Evolutionary conservation across 2,888 invertebrate species (phyloP), one percentile per base, ranked within the genome.

Genomic region (Nowickia ferox): DNA sequence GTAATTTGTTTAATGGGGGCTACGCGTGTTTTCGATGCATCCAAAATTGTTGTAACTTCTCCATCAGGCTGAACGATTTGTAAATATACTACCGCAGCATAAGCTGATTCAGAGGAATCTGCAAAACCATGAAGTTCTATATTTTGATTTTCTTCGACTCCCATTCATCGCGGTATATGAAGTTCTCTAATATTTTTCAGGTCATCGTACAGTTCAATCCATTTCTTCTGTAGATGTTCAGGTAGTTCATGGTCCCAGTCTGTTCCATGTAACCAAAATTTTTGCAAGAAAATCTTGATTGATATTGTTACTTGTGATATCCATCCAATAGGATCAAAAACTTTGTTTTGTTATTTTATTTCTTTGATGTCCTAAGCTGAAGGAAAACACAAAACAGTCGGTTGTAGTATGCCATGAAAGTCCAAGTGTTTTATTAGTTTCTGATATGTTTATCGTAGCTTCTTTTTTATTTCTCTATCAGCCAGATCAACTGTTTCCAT

Each of bases 311-410:
- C n/a, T n/a, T n/a, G n/a, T n/a, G n/a, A 84, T 44, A 42, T 68
- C 61, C 1, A 84, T 71, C 81, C 85, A 15, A 75, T 55, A 1
- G 79, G 82, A 46, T 86, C 79, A 69, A 75, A 86, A 1, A 82
- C 65, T 48, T 55, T 63, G 1, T 53, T 19, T 11, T n/a, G n/a
- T n/a, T n/a, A n/a, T n/a, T n/a, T n/a, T n/a, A n/a, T n/a, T n/a
- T n/a, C n/a, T n/a, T n/a, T n/a, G n/a, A n/a, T n/a, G n/a, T n/a
- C n/a, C n/a, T n/a, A n/a, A n/a, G n/a, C 71, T 19, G 11, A 69
- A 78, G n/a, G 53, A 75, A 9, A 82, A 30, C 3, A 72, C 59
- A 10, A 11, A 40, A 19, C 84, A 8, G 11, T 66, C 72, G 2
- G 38, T 13, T n/a, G 19, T 30, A n/a, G 80, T 66, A 48, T 80